Evolutionary conservation across 2,113 vertebrate genomes (phyloP), one percentile per base, ranked within the genome.

Genomic region (Anhinga rufa): DNA sequence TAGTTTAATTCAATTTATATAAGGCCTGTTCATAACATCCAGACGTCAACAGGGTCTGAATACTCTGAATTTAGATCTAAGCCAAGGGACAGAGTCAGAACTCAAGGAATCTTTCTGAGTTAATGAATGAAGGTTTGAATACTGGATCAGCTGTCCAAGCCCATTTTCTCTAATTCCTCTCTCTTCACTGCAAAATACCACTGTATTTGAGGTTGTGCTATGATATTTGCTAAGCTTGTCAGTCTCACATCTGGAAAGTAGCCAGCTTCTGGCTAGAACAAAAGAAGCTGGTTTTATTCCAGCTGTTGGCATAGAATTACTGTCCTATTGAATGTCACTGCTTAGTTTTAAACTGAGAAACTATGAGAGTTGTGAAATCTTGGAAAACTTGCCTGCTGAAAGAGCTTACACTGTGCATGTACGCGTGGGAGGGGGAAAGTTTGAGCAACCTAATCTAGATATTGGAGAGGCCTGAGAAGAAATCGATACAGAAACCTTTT

Each of bases 271-370:
- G 86, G 88, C 70, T 25, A 88, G 42, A 84, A 71, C 46, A 92
- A 93, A 95, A 71, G 77, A 89, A 84, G 42, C 84, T 96, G 89
- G 75, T 92, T 93, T 62, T 65, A 88, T 83, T 97, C 95, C 97
- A 97, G 95, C 61, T 96, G 78, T 10, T 97, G 95, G 90, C 94
- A 95, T 91, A 84, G 57, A 92, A 86, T 44, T 76, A 10, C 49
- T 90, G 65, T 90, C 86, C 66, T 82, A 89, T 81, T 91, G 97
- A 96, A 97, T 97, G 95, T 81, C 95, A 96, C 92, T 92, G 80
- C 92, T 95, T 75, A 48, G n/a, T 93, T 97, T 97, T 94, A 95
- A 95, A 90, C 54, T 28, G 44, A 94, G 92, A 97, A 93, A 58
- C 24, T 68, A 51, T 29, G 81, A 57, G 55, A 91, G 48, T 65